A percentile compares a stretch with the other conserved stretches of the same genome.
Conservation (phyloP, 1,140 invertebrate species). For the Neuroterus valhalla region DNA sequence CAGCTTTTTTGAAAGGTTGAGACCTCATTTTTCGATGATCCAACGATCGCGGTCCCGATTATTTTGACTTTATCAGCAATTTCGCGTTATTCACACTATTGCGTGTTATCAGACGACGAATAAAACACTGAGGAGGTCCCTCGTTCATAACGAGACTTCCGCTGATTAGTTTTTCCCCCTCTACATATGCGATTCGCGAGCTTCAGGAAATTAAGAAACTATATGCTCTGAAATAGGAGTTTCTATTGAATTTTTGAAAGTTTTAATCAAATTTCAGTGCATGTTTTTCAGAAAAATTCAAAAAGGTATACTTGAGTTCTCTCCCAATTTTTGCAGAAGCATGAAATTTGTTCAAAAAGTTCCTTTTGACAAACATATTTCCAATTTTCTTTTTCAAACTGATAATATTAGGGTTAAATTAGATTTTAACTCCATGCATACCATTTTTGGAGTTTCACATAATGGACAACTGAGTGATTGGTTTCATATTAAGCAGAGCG, state of each 20-base stretch:
- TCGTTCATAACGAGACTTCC: conserved; percentile 28
- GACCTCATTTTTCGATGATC: not conserved
- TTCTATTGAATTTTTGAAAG: not conserved
- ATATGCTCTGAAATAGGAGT: not conserved
- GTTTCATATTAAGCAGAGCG: no score
- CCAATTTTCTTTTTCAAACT: no score
- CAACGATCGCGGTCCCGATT: not conserved
- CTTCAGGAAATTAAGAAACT: conserved; percentile 1
- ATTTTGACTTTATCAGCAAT: not conserved
- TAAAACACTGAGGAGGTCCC: conserved; percentile 22
- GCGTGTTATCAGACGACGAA: conserved; percentile 23
- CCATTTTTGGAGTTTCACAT: no score
- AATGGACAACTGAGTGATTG: no score
- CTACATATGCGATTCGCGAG: not conserved
- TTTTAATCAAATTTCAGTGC: not conserved
- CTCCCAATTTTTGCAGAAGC: no score
- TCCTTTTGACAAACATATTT: no score
- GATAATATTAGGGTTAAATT: no score
- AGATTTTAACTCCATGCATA: no score
- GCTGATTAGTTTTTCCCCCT: conserved; percentile 20
- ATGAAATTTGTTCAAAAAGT: no score
- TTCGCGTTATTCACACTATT: not conserved
- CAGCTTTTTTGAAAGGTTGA: not conserved
- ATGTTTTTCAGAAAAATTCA: not conserved
- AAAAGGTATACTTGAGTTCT: no score